Conservation (phyloP, 2,113 vertebrate genomes). For the Onychostoma macrolepis region DNA sequence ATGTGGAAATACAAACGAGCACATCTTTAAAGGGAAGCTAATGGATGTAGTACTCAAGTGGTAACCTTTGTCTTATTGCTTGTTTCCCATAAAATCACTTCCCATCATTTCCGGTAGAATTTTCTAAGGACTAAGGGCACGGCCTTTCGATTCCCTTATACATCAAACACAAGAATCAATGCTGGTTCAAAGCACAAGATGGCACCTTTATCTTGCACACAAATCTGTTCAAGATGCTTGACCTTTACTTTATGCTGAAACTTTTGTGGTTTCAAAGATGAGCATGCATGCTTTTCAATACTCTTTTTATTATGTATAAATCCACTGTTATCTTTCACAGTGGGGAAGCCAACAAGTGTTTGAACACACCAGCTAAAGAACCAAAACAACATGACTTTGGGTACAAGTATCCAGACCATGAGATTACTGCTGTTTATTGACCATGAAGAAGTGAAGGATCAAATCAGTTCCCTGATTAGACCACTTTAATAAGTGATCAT, state of each 20-base stretch:
- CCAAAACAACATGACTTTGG: not conserved
- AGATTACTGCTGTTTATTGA: not conserved
- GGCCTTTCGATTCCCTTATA: constrained; percentile 1
- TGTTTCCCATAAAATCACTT: constrained; percentile 17
- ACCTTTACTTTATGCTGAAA: constrained; percentile 28
- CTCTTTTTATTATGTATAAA: not conserved
- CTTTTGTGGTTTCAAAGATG: not conserved
- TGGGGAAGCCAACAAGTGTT: not conserved
- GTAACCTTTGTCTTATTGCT: constrained; percentile 15
- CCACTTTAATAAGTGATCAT: not conserved
- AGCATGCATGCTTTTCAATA: not conserved
- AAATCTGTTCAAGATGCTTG: constrained; percentile 4
- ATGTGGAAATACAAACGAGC: not conserved
- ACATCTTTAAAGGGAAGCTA: constrained; percentile 3
- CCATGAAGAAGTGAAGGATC: not conserved
- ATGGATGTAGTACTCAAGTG: constrained; percentile 3
- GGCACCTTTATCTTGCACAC: constrained; percentile 2
- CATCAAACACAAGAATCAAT: constrained; percentile 37
- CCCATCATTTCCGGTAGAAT: not conserved
- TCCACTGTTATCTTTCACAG: not conserved
- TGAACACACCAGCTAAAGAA: not conserved
- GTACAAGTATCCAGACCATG: not conserved
- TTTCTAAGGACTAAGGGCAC: not conserved
- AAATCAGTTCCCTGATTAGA: not conserved
- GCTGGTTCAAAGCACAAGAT: constrained; percentile 27